phyloP scores from a whole-genome alignment of 2,888 invertebrate genomes.

The Cyrtodaria siliqua region DNA sequence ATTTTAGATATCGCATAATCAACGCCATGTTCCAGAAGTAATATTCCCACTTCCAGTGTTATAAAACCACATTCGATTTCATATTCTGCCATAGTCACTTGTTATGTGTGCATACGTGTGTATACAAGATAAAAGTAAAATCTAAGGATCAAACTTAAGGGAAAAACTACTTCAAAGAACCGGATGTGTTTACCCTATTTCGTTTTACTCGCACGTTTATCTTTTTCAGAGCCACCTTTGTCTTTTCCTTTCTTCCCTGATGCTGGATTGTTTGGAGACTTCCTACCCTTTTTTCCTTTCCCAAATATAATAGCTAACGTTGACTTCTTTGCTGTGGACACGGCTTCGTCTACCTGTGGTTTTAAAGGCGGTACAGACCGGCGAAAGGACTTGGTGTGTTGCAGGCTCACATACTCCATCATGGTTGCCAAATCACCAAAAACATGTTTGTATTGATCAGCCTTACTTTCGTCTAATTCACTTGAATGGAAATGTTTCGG shows the following conservation, averaged over 20 bases:
- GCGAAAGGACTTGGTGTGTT: constrained; percentile 77
- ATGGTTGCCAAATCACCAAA: constrained; percentile 67
- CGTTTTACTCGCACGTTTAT: constrained; percentile 14
- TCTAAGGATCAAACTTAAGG: too few relatives aligned
- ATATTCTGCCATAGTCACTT: too few relatives aligned
- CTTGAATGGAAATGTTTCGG: constrained; percentile 71
- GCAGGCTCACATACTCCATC: constrained; percentile 74
- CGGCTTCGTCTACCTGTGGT: constrained; percentile 40
- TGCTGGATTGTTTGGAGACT: constrained; percentile 33
- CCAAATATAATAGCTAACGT: constrained; percentile 77
- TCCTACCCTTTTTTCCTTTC: constrained; percentile 57
- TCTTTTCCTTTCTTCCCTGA: constrained; percentile 34
- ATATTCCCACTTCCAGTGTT: too few relatives aligned
- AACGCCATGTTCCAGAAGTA: too few relatives aligned
- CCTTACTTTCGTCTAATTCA: constrained; percentile 69
- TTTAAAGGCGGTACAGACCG: constrained; percentile 68
- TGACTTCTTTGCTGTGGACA: constrained; percentile 63
- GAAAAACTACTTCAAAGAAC: too few relatives aligned
- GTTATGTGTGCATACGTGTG: too few relatives aligned
- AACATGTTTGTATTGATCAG: constrained; percentile 61
- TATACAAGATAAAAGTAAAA: too few relatives aligned
- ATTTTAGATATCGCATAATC: too few relatives aligned
- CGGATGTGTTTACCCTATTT: neutral
- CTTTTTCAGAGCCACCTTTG: constrained; percentile 15
- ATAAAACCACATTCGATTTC: too few relatives aligned